Base-by-base conservation (phyloP, 1,140 invertebrate species). In the Pseudomyrmex dendroicus region DNA sequence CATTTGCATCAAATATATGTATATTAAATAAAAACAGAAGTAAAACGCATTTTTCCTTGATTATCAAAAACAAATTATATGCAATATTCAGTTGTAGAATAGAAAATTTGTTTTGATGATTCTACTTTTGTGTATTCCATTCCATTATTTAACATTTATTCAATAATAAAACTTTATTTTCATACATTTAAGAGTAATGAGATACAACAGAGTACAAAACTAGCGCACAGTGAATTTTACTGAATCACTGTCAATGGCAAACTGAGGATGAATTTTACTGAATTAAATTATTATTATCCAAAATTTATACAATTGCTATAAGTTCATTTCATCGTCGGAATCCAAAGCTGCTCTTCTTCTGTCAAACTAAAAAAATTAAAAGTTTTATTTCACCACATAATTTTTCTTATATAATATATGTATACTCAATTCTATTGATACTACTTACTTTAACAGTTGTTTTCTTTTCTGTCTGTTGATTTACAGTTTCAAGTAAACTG, bases 401-500 rank as follows among this genome's bases (percentile, higher is more conserved):
- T 2, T 67, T 50, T 48, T 1, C 3, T 2, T 25, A 25, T 25
- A 35, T 7, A 0, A 35, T 7, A 35, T 12, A 52, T 52, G 10
- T 52, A 5, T 35, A 35, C 35, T 35, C 35, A 35, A 13, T 61
- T 56, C 5, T 50, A 50, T n/a, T 17, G 84, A 20, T 20, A 8
- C 3, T 35, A 87, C 80, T 89, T 93, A 96, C 96, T 95, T 98
- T 98, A 0, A 98, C 97, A 44, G 96, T 96, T 57, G 97, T 97
- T 89, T 96, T 97, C 88, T 95, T 96, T 90, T 95, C 95, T 17
- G 97, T 97, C 93, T 98, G 97, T 89, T 97, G 96, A 95, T 97
- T 99, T 17, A 99, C 95, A 92, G 96, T 97, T 95, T 99, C 98
- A 66, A 99, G 93, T 50, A 99, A 94, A 89, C 95, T 95, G 73